Percentiles rank a stretch among this genome's conserved stretches.
Evolutionary conservation across 2,113 vertebrate species (phyloP).

Genomic region (Silurus asotus): DNA sequence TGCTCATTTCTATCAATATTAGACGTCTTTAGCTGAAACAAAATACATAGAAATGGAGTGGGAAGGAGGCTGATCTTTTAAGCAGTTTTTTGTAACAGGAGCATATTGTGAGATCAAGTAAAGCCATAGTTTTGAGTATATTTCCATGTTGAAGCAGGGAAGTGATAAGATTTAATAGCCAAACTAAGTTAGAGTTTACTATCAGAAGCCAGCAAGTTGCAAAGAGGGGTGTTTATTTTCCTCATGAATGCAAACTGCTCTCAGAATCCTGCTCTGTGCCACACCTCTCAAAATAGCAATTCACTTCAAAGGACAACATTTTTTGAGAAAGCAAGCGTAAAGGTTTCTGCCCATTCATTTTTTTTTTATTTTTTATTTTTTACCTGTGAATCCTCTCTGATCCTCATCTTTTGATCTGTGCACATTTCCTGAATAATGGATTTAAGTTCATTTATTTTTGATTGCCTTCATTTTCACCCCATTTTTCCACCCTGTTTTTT

Average conservation of each 20-base stretch:
- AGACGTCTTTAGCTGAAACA: neutral
- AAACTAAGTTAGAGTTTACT: neutral
- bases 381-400: neutral
- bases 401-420: slow-evolving; percentile 34
- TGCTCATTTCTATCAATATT: neutral
- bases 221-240: slow-evolving; percentile 26
- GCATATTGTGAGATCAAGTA: neutral
- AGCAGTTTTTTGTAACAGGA: neutral
- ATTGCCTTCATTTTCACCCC: neutral
- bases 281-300: slow-evolving; percentile 13
- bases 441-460: slow-evolving; percentile 47
- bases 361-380: too few relatives aligned
- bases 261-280: neutral
- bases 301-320: slow-evolving; percentile 14
- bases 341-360: neutral
- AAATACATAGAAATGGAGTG: neutral
- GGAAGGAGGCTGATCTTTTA: neutral
- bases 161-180: neutral
- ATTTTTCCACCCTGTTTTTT: neutral
- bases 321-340: neutral
- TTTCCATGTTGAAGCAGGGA: neutral
- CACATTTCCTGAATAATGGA: slow-evolving; percentile 27
- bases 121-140: neutral
- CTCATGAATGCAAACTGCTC: slow-evolving; percentile 23
- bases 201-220: slow-evolving; percentile 9